phyloP scores from a whole-genome alignment of 2,888 invertebrate species.

The Drosophila emarginata region DNA sequence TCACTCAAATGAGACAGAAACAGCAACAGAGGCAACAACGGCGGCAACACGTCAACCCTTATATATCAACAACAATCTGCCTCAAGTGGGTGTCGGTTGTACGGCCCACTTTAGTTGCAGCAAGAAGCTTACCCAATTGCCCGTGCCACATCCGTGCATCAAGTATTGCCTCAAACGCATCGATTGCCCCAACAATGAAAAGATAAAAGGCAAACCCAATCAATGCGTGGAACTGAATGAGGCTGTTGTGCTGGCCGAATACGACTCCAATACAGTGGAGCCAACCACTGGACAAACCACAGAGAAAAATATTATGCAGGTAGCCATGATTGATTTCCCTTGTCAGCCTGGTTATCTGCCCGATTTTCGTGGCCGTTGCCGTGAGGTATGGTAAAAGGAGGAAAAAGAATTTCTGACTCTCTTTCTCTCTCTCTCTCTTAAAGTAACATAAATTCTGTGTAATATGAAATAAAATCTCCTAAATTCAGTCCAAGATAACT shows the following conservation, averaged over 20 bases:
- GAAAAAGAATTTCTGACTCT: not conserved
- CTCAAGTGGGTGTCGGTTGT: slow-evolving; percentile 61
- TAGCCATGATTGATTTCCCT: slow-evolving; percentile 81
- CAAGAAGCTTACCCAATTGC: slow-evolving; percentile 62
- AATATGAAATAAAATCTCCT: too few relatives aligned
- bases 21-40: slow-evolving; percentile 43
- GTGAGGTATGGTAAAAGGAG: slow-evolving; percentile 73
- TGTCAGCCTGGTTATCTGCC: slow-evolving; percentile 80
- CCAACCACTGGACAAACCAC: slow-evolving; percentile 12
- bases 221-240: slow-evolving; percentile 76
- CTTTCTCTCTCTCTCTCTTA: not conserved
- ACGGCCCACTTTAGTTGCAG: slow-evolving; percentile 59
- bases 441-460: not conserved
- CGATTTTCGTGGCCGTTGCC: slow-evolving; percentile 79
- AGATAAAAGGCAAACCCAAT: slow-evolving; percentile 47
- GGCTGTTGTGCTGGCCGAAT: slow-evolving; percentile 50
- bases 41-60: slow-evolving; percentile 28
- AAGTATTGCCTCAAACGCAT: slow-evolving; percentile 74
- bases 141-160: slow-evolving; percentile 64
- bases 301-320: slow-evolving; percentile 58
- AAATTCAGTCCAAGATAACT: too few relatives aligned
- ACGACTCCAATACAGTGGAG: slow-evolving; percentile 13
- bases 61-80: slow-evolving; percentile 64
- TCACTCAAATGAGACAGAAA: slow-evolving; percentile 23
- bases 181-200: slow-evolving; percentile 57